Base-by-base conservation (phyloP, 2,888 invertebrate genomes). In the Stenichneumon culpator region DNA sequence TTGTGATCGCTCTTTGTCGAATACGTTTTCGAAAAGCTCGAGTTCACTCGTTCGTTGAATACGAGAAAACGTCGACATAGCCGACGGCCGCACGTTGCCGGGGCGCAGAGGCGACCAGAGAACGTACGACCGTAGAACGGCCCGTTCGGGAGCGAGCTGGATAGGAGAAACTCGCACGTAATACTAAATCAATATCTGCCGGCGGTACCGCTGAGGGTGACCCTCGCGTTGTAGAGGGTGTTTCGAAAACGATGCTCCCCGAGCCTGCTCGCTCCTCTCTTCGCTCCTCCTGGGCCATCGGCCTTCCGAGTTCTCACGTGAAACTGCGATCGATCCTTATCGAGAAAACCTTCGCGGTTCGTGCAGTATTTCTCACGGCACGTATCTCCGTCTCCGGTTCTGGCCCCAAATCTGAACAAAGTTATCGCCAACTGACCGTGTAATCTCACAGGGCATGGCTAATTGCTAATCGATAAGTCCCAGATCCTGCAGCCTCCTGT, bases 161-260 rank as follows among this genome's bases (percentile, higher is more conserved):
- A 54, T 70, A 52, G 39, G 44, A 67, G 44, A 69, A 81, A 88
- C 88, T 90, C 90, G 88, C 89, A 87, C 89, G 90, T 92, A 92
- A 93, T 92, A 91, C 91, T 92, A 92, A 93, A 93, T 93, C 93
- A 93, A 93, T 93, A 93, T 92, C 91, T 90, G 87, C 83, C 88
- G 89, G 84, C 79, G 25, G 63, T 63, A 69, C 89, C 88, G 89
- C 89, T 89, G 90, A 88, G 90, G 90, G 90, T 88, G 88, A 87
- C 50, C 54, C 74, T 67, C 84, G 70, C 84, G 75, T 86, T 88
- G 84, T 89, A 86, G 82, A 89, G 91, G 91, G 89, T 91, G 60
- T 80, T 92, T 90, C 90, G 87, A 92, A 91, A 90, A 50, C 77
- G 47, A 54, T 68, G 54, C 22, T 52, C 32, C 11, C 32, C n/a